Percentiles rank a stretch among this genome's conserved stretches.
Conservation (phyloP, 2,797 vertebrate species). For the Paedocypris micromegethes region DNA sequence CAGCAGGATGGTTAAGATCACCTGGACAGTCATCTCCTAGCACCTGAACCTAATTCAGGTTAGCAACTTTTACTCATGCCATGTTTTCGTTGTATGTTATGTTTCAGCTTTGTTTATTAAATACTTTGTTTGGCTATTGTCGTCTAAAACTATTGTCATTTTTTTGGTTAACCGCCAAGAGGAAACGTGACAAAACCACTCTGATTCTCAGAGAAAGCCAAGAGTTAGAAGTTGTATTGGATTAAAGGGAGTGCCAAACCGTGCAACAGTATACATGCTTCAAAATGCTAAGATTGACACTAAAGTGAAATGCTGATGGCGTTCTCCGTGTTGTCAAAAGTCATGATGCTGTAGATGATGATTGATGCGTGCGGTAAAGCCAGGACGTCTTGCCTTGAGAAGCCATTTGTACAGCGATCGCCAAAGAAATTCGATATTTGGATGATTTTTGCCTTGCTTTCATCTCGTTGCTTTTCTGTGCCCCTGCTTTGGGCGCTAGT, state of each 20-base stretch:
- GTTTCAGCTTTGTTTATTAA: too few relatives aligned
- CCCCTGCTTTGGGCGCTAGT: slow-evolving; percentile 25
- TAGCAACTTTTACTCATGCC: too few relatives aligned
- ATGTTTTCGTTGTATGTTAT: too few relatives aligned
- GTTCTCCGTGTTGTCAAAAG: slow-evolving; percentile 36
- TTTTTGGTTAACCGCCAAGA: too few relatives aligned
- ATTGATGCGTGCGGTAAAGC: slow-evolving; percentile 39
- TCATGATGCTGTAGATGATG: slow-evolving; percentile 40
- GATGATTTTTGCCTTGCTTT: slow-evolving; percentile 29
- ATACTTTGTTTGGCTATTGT: too few relatives aligned
- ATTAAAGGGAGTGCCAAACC: neutral
- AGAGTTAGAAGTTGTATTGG: too few relatives aligned
- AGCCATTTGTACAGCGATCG: slow-evolving; percentile 42
- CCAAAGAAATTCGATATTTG: slow-evolving; percentile 40
- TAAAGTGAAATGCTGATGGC: slow-evolving; percentile 5
- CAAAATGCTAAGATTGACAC: neutral
- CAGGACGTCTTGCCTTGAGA: slow-evolving; percentile 38
- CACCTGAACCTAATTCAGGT: too few relatives aligned
- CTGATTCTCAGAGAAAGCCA: too few relatives aligned
- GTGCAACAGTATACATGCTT: neutral
- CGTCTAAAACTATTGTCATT: too few relatives aligned
- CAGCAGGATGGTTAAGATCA: too few relatives aligned
- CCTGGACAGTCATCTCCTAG: too few relatives aligned
- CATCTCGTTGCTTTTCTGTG: slow-evolving; percentile 23
- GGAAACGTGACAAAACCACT: too few relatives aligned